Conservation (phyloP, 2,888 invertebrate genomes). For the Melipona beecheii region DNA sequence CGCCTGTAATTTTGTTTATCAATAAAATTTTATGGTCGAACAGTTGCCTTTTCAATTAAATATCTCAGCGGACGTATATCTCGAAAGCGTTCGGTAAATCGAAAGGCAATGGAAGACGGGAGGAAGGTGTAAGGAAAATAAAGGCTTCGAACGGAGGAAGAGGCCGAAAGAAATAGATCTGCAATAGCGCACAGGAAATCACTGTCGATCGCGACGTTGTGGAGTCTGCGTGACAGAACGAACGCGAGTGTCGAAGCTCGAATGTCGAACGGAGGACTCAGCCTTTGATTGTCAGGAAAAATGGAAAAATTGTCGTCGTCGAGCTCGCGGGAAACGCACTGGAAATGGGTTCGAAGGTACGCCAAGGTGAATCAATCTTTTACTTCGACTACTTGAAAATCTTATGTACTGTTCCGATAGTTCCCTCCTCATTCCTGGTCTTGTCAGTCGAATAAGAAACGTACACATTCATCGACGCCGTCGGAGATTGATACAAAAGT, state of each 20-base stretch:
- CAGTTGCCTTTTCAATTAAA: too few relatives aligned
- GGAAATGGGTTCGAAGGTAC: slow-evolving; percentile 64
- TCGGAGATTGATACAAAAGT: not conserved
- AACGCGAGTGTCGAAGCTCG: slow-evolving; percentile 48
- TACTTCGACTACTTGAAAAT: slow-evolving; percentile 30
- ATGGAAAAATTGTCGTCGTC: slow-evolving; percentile 68
- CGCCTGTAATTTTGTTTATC: too few relatives aligned
- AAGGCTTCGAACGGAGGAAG: slow-evolving; percentile 10
- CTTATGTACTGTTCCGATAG: slow-evolving; percentile 22
- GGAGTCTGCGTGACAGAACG: slow-evolving; percentile 39
- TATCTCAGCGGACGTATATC: too few relatives aligned
- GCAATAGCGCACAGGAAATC: slow-evolving; percentile 61
- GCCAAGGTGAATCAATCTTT: slow-evolving; percentile 35
- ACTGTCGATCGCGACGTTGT: slow-evolving; percentile 59
- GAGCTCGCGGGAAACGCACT: slow-evolving; percentile 44
- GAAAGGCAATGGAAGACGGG: slow-evolving; percentile 38
- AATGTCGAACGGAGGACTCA: slow-evolving; percentile 34
- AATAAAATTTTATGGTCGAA: too few relatives aligned
- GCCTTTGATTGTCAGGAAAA: slow-evolving; percentile 64
- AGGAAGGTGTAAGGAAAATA: slow-evolving; percentile 43
- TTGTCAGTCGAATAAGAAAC: slow-evolving; percentile 22
- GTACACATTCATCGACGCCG: slow-evolving; percentile 18
- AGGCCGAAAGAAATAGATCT: slow-evolving; percentile 45
- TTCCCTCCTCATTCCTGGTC: not conserved
- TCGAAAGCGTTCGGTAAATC: slow-evolving; percentile 37